Percentiles rank a stretch among this genome's conserved stretches.
Evolutionary conservation across 37 sponge, comb jelly and placozoan genomes (phyloP).

Genomic region (Bolinopsis microptera): DNA sequence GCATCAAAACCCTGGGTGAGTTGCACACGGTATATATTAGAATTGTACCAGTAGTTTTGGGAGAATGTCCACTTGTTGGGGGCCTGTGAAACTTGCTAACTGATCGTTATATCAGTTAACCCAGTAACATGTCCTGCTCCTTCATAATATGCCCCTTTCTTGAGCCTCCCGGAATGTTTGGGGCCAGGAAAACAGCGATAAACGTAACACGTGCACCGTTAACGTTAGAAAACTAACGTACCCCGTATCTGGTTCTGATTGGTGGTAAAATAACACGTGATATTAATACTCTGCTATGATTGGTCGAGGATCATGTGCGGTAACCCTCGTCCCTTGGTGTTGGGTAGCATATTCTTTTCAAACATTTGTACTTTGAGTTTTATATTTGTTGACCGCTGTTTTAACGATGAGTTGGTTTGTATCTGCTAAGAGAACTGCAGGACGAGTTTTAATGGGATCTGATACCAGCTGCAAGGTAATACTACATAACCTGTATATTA

Average conservation of each 20-base stretch:
- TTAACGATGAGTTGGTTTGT: background rate
- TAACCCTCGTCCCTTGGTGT: background rate
- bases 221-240: background rate
- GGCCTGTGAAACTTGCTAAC: background rate
- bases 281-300: background rate
- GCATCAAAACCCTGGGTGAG: background rate
- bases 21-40: too few relatives aligned
- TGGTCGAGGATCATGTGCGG: background rate
- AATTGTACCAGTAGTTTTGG: too few relatives aligned
- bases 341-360: background rate
- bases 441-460: too few relatives aligned
- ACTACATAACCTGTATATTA: too few relatives aligned
- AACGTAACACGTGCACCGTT: background rate
- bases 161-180: background rate
- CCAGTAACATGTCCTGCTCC: background rate
- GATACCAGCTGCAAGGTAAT: too few relatives aligned
- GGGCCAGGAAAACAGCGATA: background rate
- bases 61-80: too few relatives aligned
- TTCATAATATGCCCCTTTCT: too few relatives aligned
- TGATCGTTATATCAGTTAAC: background rate
- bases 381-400: background rate
- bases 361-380: background rate
- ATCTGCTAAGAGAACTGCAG: background rate
- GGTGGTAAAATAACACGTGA: background rate
- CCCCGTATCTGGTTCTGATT: background rate